phyloP scores from a whole-genome alignment of 2,797 vertebrate genomes.

The Hoplostethus atlanticus region DNA sequence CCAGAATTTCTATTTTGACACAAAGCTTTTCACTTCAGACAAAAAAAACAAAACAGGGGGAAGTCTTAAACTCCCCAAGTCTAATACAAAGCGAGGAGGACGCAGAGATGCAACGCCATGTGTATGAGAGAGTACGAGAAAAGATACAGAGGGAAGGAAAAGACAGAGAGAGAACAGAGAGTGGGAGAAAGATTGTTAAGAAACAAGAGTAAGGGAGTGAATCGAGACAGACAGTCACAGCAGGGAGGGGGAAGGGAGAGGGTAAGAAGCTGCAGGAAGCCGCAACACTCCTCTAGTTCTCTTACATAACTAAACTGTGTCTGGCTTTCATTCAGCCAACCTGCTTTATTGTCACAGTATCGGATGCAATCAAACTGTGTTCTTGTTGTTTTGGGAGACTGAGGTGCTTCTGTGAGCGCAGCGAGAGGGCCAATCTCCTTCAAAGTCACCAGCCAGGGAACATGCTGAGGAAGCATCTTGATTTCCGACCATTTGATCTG shows the following conservation, averaged over 20 bases:
- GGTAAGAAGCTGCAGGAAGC: conserved; percentile 42
- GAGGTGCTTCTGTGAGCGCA: conserved; percentile 67
- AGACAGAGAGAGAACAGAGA: neutral
- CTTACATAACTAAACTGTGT: conserved; percentile 72
- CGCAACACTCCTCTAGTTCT: conserved; percentile 53
- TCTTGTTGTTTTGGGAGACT: conserved; percentile 71
- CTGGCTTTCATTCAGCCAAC: conserved; percentile 66
- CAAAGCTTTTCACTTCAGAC: conserved; percentile 50
- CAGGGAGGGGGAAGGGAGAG: conserved; percentile 58
- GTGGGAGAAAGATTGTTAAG: conserved; percentile 38
- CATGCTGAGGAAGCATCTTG: conserved; percentile 80
- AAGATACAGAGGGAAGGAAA: conserved; percentile 1
- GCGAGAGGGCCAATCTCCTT: conserved; percentile 81
- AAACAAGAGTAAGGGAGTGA: conserved; percentile 43
- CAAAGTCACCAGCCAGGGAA: conserved; percentile 79
- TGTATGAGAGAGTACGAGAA: conserved; percentile 24
- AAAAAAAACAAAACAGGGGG: conserved; percentile 7
- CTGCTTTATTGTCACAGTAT: conserved; percentile 66
- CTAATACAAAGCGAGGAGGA: conserved; percentile 51
- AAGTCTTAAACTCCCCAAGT: conserved; percentile 40
- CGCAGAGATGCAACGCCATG: conserved; percentile 18
- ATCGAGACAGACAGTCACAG: conserved; percentile 62
- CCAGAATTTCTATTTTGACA: conserved; percentile 54
- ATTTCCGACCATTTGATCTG: conserved; percentile 83
- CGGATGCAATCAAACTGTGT: conserved; percentile 73